A percentile compares a stretch with the other conserved stretches of the same genome.
Evolutionary conservation across 2,888 invertebrate species (phyloP).

Genomic region (Phaonia tiefii): DNA sequence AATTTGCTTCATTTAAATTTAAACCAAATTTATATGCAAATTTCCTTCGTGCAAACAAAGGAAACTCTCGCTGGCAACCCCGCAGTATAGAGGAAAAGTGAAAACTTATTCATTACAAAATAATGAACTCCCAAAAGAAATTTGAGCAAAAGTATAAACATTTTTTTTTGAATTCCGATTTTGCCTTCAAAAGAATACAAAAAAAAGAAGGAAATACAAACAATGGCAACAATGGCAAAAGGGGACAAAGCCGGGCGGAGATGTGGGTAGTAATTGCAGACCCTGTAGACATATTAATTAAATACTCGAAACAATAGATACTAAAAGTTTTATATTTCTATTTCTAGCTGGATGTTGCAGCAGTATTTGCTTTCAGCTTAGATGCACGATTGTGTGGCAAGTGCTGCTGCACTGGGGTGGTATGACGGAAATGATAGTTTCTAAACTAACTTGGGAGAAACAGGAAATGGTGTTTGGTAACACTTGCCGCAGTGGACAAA

Average conservation of each 20-base stretch:
- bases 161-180: not conserved
- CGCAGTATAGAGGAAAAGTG: not conserved
- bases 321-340: constrained; percentile 8
- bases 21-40: constrained; percentile 14
- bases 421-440: not conserved
- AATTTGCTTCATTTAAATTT: constrained; percentile 16
- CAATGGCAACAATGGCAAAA: not conserved
- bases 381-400: not conserved
- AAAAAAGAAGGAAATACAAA: constrained; percentile 1
- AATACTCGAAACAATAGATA: constrained; percentile 48
- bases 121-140: constrained; percentile 24
- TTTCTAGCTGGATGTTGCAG: too few species aligned
- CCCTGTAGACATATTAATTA: constrained; percentile 64
- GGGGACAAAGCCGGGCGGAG: constrained; percentile 28
- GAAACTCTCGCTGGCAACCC: not conserved
- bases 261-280: constrained; percentile 51
- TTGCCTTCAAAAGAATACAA: constrained; percentile 15
- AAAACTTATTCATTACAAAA: constrained; percentile 13
- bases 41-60: not conserved
- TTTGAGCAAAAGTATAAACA: constrained; percentile 9
- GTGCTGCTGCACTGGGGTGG: not conserved
- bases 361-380: not conserved
- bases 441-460: not conserved
- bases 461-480: constrained; percentile 17
- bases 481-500: constrained; percentile 28